Evolutionary conservation across 2,888 invertebrate species (phyloP), one percentile per base, ranked within the genome.

Genomic region (Hemaris fuciformis): DNA sequence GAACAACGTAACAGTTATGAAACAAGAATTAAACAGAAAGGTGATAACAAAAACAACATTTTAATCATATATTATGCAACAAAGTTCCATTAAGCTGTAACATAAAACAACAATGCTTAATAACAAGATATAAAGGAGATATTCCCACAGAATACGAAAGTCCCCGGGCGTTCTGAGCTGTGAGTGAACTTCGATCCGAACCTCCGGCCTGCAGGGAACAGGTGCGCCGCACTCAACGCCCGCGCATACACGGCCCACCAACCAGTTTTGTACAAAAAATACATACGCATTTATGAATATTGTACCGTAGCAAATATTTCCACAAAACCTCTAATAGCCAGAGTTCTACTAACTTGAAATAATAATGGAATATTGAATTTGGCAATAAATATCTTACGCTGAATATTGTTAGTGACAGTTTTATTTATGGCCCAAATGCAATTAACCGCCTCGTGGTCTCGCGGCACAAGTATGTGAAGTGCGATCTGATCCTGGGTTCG

Each of bases 161-260:
- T 34, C 61, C 34, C 53, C 15, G 41, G 61, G 61, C 63, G 53
- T n/a, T 45, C 27, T 18, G 27, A 27, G 56, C 31, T 25, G 15
- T 10, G 43, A 25, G 46, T 63, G 63, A 63, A 65, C 63, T 58
- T 27, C 38, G 63, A 60, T 60, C 59, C 57, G 38, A 34, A 42
- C 59, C 56, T 64, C 63, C 62, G 57, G 66, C 62, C 64, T 60
- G 53, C 59, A 64, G 61, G 56, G 42, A 62, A 61, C 66, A 66
- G 66, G 64, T 66, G 66, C 48, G 23, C 13, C 22, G 22, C 20
- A 22, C 38, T 61, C 15, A 25, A 18, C 56, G 43, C 57, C 48
- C 57, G 61, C 43, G 57, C 25, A 53, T 20, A 13, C 22, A 22
- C 45, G 3, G 23, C 45, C 10, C 45, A 45, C 53, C 8, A 31